Base-by-base conservation (phyloP, 2,113 vertebrate genomes). In the Solea solea region DNA sequence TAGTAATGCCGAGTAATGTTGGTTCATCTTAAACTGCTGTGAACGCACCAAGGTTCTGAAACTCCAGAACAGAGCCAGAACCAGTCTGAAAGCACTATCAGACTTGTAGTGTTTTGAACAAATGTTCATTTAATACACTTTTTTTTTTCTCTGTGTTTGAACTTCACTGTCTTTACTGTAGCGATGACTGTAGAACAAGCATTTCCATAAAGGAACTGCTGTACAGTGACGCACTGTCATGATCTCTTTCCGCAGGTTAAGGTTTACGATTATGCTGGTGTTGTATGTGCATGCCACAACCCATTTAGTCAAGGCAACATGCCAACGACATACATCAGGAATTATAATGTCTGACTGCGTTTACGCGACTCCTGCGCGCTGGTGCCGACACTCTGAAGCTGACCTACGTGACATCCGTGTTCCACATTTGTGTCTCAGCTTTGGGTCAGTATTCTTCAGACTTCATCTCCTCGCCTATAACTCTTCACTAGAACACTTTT, bases 171-270 rank as follows among this genome's bases (percentile, higher is more conserved):
- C 46, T 76, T 44, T 27, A 27, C 28, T 52, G 25, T 51, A 42
- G 62, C 72, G 55, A 21, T 49, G 7, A 8, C 11, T 15, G 39
- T 56, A 41, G 11, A 76, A 82, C 70, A 74, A 53, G 74, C 76
- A 69, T 67, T 82, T 49, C 49, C 54, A 27, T 61, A 81, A 56
- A 56, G 34, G 34, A 4, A 34, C 3, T 6, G 34, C 76, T 76
- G 52, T 48, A 28, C 69, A 71, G 81, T 16, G 0, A 59, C 39
- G 64, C 13, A 64, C 49, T 70, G 67, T 59, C 39, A 74, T 63
- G 64, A 60, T 81, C 45, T 80, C 61, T 75, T 67, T 58, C 63
- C 64, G 69, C 46, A 69, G 45, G 60, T 60, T 53, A 73, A 58
- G 39, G 66, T 49, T 27, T 76, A 39, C 50, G 58, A 77, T 64